Percentiles rank a stretch among this genome's conserved stretches.
Conservation (phyloP, 2,797 vertebrate species). For the Alexandromys oeconomus region DNA sequence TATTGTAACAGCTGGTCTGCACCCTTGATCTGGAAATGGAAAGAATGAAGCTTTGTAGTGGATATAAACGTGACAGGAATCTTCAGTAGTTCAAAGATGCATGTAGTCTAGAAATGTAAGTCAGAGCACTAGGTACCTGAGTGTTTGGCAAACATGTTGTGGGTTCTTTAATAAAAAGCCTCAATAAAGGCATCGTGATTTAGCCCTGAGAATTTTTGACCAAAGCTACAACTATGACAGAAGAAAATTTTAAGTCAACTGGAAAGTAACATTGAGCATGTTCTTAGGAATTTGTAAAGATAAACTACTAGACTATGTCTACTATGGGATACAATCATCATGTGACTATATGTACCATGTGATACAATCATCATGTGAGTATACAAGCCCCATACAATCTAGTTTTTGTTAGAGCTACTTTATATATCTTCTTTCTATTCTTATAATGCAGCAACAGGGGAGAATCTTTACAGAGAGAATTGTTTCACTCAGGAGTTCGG, state of each 20-base stretch:
- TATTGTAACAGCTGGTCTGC: neutral
- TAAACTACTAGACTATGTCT: neutral
- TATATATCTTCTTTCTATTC: neutral
- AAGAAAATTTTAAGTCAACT: neutral
- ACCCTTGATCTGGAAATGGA: neutral
- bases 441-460: neutral
- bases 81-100: neutral
- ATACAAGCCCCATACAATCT: fast-evolving
- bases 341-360: too few relatives aligned
- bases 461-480: neutral
- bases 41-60: neutral
- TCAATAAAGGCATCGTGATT: neutral
- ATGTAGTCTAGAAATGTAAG: neutral
- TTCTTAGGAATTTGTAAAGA: neutral
- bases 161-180: neutral
- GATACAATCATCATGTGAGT: neutral
- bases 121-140: neutral
- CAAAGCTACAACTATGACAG: neutral
- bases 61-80: neutral
- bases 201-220: neutral
- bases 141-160: neutral
- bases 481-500: too few relatives aligned
- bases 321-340: neutral
- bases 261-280: neutral
- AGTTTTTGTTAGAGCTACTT: neutral